Conservation (phyloP, 2,113 vertebrate genomes). For the Deroptyus accipitrinus region DNA sequence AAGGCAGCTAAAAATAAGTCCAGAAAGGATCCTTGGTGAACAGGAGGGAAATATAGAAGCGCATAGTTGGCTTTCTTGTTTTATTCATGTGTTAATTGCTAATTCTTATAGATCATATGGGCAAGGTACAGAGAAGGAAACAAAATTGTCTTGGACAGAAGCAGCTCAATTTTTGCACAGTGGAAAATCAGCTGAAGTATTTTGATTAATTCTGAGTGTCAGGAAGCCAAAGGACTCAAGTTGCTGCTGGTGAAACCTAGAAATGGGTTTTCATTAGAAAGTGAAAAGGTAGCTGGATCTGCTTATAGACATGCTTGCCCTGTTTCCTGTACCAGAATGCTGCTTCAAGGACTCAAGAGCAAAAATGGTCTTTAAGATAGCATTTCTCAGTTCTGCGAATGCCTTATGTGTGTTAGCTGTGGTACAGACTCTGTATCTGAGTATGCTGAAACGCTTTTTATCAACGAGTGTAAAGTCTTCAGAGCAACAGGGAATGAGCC, state of each 20-base stretch:
- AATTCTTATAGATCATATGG: neutral
- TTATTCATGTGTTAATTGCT: neutral
- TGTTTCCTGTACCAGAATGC: neutral
- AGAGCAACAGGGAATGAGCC: neutral
- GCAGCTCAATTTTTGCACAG: neutral
- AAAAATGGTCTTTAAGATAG: neutral
- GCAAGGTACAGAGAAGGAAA: neutral
- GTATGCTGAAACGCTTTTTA: neutral
- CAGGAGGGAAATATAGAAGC: neutral
- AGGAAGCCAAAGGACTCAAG: neutral
- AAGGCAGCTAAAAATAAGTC: neutral
- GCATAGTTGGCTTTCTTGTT: neutral
- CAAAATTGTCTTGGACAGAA: neutral
- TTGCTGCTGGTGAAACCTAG: neutral
- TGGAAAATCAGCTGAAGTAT: neutral
- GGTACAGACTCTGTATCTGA: rapidly evolving
- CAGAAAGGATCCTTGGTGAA: neutral
- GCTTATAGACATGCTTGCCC: neutral
- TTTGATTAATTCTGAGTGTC: neutral
- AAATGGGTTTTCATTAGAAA: neutral
- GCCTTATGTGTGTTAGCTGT: neutral
- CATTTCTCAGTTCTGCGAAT: neutral
- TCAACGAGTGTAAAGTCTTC: neutral
- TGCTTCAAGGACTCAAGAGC: neutral
- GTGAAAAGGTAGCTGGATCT: neutral